phyloP scores from a whole-genome alignment of 1,140 invertebrate genomes.

The Aphaenogaster rudis region DNA sequence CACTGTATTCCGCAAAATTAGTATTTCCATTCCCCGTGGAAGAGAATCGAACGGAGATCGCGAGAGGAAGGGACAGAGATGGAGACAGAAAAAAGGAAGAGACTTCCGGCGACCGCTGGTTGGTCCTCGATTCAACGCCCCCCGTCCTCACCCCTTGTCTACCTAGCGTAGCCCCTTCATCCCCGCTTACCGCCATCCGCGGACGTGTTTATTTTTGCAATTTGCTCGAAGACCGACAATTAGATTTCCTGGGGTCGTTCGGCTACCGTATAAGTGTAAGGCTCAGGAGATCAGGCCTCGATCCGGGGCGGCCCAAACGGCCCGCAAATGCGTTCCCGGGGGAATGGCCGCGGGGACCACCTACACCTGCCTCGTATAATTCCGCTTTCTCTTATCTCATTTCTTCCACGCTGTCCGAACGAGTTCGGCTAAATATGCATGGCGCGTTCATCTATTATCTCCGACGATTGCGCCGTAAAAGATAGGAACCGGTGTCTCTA shows the following conservation, averaged over 20 bases:
- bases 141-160: slow-evolving; percentile 65
- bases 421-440: slow-evolving; percentile 26
- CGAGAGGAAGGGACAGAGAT: slow-evolving; percentile 67
- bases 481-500: neutral
- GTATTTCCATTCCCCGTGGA: slow-evolving; percentile 86
- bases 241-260: slow-evolving; percentile 85
- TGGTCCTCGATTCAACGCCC: slow-evolving; percentile 64
- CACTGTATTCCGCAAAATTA: slow-evolving; percentile 87
- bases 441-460: slow-evolving; percentile 26
- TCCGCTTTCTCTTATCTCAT: slow-evolving; percentile 72
- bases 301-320: slow-evolving; percentile 69
- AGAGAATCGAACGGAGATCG: slow-evolving; percentile 75
- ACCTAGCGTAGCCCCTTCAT: slow-evolving; percentile 42
- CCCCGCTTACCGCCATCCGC: slow-evolving; percentile 55
- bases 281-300: slow-evolving; percentile 73
- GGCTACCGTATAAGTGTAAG: slow-evolving; percentile 86
- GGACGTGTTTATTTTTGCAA: slow-evolving; percentile 86
- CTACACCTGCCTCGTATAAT: slow-evolving; percentile 85
- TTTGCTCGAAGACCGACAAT: slow-evolving; percentile 86
- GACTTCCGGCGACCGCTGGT: slow-evolving; percentile 68
- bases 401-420: slow-evolving; percentile 46
- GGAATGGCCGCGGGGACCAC: slow-evolving; percentile 79
- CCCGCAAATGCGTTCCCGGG: slow-evolving; percentile 53
- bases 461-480: slow-evolving; percentile 4
- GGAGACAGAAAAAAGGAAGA: slow-evolving; percentile 69